These are phyloP conservation scores for Leptopilina myrica DNA, from an alignment of 2,888 invertebrate species.

Conservation along the genomic window DNA sequence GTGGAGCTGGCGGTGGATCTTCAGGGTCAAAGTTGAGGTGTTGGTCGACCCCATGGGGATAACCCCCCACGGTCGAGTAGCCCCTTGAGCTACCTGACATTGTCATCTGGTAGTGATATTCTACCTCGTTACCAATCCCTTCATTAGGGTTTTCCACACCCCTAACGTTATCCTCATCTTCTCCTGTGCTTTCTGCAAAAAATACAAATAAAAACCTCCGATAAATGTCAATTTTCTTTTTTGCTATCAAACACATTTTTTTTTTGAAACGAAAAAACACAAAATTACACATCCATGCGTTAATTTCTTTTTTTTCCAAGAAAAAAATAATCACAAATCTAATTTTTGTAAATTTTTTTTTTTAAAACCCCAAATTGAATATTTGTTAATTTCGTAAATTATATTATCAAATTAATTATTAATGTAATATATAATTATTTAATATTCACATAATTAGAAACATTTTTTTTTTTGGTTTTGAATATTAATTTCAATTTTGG, in stretches of 20 bases:
- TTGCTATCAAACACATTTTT: background rate
- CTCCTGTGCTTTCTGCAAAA: slow-evolving; percentile 80
- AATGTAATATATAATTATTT: too few relatives aligned
- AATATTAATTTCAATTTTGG: too few relatives aligned
- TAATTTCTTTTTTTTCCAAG: too few relatives aligned
- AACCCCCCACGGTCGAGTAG: slow-evolving; percentile 53
- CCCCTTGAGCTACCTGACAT: slow-evolving; percentile 59
- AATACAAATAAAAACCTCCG: slow-evolving; percentile 51
- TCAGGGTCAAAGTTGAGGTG: slow-evolving; percentile 78
- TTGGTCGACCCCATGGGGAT: slow-evolving; percentile 62
- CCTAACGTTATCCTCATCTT: slow-evolving; percentile 72
- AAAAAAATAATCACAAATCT: too few relatives aligned
- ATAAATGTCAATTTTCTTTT: background rate
- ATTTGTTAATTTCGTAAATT: too few relatives aligned
- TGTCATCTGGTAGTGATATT: slow-evolving; percentile 51
- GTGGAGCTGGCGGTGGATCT: slow-evolving; percentile 78
- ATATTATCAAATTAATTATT: too few relatives aligned
- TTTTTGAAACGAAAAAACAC: too few relatives aligned
- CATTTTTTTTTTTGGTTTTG: too few relatives aligned
- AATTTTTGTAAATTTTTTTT: too few relatives aligned
- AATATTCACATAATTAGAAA: too few relatives aligned
- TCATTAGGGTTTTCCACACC: slow-evolving; percentile 47
- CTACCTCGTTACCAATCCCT: slow-evolving; percentile 37
- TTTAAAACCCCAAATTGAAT: too few relatives aligned
- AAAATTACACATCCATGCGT: too few relatives aligned